Evolutionary conservation across 2,797 vertebrate species (phyloP), one percentile per base, ranked within the genome.

Genomic region (Gila robusta): DNA sequence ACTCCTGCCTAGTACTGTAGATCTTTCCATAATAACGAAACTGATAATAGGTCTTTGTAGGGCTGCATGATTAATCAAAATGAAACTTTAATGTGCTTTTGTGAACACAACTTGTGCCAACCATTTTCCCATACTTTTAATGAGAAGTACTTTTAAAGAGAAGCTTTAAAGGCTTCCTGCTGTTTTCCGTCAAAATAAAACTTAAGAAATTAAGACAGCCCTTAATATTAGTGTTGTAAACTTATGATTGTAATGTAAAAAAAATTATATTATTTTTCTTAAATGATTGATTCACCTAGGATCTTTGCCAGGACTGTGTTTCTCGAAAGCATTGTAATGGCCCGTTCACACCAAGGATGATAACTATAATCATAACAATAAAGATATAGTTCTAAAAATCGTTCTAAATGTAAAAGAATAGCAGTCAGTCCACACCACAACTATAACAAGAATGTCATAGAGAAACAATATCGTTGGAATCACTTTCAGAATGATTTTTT

Each of bases 201-300:
- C 1, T 6, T 7, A 56, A 23, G 54, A 56, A 9, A 56, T 56
- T 56, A 9, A 56, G 54, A 23, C 54, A 56, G 7, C 19, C 54
- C 3, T 23, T 9, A 56, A 56, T 56, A 28, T 64, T 64, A 64
- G 16, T 49, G 12, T 62, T 62, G n/a, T 26, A 5, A 26, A 12
- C 26, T 26, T 14, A 26, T 12, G 1, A 6, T 11, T 62, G 10
- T 64, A 14, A 64, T 28, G 59, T 64, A 72, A 7, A 71, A 14
- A n/a, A 3, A 0, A n/a, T 10, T 11, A 23, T 9, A 4, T 67
- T 0, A 5, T 21, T 35, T 67, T 14, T n/a, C 2, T n/a, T 16
- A n/a, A 44, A 44, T 19, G 6, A 49, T 49, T 49, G 14, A 49
- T 49, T 49, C 16, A 49, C 47, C 14, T 11, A 1, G 12, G 44